Evolutionary conservation across 2,113 vertebrate genomes (phyloP).

Genomic region (Bos taurus): ARS-UCD2.0 NC_037334.1:95091501-95092000

Average conservation of each 20-base stretch:
- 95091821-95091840: slow-evolving; percentile 92
- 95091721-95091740: slow-evolving; percentile 24
- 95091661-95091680: not conserved
- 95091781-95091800: slow-evolving; percentile 93
- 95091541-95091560: not conserved
- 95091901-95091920: not conserved
- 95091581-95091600: not conserved
- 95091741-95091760: slow-evolving; percentile 84
- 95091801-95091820: slow-evolving; percentile 95
- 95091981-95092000: not conserved
- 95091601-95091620: not conserved
- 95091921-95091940: not conserved
- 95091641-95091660: not conserved
- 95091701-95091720: not conserved
- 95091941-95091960: slow-evolving; percentile 10
- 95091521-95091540: not conserved
- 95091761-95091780: slow-evolving; percentile 93
- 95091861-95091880: slow-evolving; percentile 86
- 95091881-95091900: not conserved
- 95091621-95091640: not conserved
- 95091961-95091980: not conserved
- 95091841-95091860: slow-evolving; percentile 92
- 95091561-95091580: not conserved
- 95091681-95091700: not conserved
- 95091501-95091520: not conserved